These are phyloP conservation scores for Asteroscopus sphinx DNA, from an alignment of 2,888 invertebrate genomes.

Conservation along the genomic window DNA sequence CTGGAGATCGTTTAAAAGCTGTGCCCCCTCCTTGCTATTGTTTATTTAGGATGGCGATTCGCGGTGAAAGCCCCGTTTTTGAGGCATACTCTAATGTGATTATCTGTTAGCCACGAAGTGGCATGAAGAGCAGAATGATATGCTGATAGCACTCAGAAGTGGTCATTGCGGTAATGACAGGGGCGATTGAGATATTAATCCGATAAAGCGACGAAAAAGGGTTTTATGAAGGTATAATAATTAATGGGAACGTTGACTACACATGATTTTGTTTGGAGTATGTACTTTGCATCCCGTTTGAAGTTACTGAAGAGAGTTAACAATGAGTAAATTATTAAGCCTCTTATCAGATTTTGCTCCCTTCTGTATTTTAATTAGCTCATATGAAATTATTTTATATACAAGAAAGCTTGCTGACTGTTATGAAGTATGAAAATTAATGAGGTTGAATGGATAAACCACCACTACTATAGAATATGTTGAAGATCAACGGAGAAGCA, in stretches of 20 bases:
- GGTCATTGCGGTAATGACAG: constrained; percentile 61
- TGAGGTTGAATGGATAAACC: constrained; percentile 2
- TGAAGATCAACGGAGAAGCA: not conserved
- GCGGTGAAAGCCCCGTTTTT: constrained; percentile 84
- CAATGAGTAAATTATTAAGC: constrained; percentile 48
- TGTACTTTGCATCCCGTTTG: constrained; percentile 23
- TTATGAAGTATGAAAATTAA: constrained; percentile 28
- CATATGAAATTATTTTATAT: constrained; percentile 26
- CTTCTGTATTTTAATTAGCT: constrained; percentile 45
- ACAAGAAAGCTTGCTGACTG: constrained; percentile 16
- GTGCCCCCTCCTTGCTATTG: constrained; percentile 86
- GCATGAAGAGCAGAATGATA: constrained; percentile 68
- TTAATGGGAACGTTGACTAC: constrained; percentile 38
- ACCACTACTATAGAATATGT: not conserved
- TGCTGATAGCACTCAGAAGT: constrained; percentile 69
- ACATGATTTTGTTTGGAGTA: constrained; percentile 33
- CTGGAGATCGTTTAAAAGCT: constrained; percentile 88
- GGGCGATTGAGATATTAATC: constrained; percentile 67
- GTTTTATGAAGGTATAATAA: constrained; percentile 38
- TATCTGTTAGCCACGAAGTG: constrained; percentile 78
- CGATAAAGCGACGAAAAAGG: constrained; percentile 56
- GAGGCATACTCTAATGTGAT: constrained; percentile 87
- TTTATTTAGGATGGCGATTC: constrained; percentile 88
- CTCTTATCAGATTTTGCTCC: constrained; percentile 41
- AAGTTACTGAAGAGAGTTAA: constrained; percentile 29